phyloP scores from a whole-genome alignment of 2,888 invertebrate genomes.

The Exocentrus adspersus region DNA sequence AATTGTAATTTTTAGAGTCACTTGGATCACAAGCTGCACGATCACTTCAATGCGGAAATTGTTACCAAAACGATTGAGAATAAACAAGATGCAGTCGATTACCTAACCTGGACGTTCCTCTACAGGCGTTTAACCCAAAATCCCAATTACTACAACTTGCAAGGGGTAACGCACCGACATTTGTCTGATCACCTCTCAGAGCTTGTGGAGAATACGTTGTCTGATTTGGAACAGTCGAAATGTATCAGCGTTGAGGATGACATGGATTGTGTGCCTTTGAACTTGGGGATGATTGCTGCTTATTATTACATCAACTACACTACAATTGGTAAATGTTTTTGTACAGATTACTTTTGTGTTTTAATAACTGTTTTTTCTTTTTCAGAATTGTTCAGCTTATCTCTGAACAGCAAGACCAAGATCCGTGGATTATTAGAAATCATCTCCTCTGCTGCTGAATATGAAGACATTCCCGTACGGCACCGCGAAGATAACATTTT shows the following conservation, averaged over 20 bases:
- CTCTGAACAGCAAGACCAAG: slow-evolving; percentile 96
- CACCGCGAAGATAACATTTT: slow-evolving; percentile 95
- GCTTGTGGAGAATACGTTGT: slow-evolving; percentile 94
- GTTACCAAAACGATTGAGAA: slow-evolving; percentile 99
- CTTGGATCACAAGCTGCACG: slow-evolving; percentile 96
- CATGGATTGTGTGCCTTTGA: slow-evolving; percentile 95
- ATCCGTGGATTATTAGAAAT: slow-evolving; percentile 97
- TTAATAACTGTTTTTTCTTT: no score
- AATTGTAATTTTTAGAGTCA: slow-evolving; percentile 75
- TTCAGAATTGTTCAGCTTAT: slow-evolving; percentile 95
- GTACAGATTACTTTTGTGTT: no score
- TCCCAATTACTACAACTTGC: slow-evolving; percentile 98
- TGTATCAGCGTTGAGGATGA: slow-evolving; percentile 98
- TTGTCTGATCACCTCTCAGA: slow-evolving; percentile 98
- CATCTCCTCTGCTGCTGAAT: slow-evolving; percentile 97
- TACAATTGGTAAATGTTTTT: slow-evolving; percentile 83
- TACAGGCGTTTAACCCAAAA: slow-evolving; percentile 97
- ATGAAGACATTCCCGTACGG: slow-evolving; percentile 91
- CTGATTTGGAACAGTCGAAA: slow-evolving; percentile 94
- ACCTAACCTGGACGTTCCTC: slow-evolving; percentile 98
- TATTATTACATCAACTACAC: slow-evolving; percentile 99
- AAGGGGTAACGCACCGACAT: slow-evolving; percentile 96
- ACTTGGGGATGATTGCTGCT: slow-evolving; percentile 99
- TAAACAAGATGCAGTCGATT: slow-evolving; percentile 99
- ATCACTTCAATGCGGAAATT: slow-evolving; percentile 99